Percentiles rank a stretch among this genome's conserved stretches.
Evolutionary conservation across 2,888 invertebrate species (phyloP).

Genomic region (Drosophila prolongata): DNA sequence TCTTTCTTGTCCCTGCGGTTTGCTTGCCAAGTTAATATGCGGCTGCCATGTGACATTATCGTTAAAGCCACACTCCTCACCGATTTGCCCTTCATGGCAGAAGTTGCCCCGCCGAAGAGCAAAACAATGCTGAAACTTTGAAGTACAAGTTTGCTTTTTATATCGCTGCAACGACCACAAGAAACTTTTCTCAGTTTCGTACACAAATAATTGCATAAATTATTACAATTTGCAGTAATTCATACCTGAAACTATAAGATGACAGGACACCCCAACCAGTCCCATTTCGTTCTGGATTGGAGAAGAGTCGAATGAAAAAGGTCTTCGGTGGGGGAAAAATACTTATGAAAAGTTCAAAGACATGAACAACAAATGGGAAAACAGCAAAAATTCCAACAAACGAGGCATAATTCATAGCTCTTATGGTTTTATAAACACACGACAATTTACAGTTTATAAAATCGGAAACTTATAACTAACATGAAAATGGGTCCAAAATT

Average conservation of each 20-base stretch:
- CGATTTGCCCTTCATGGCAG: background rate
- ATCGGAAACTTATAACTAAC: background rate
- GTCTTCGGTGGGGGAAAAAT: background rate
- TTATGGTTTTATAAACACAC: background rate
- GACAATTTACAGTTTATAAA: background rate
- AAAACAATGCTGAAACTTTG: conserved; percentile 21
- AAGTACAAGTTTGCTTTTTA: conserved; percentile 40
- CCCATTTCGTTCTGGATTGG: background rate
- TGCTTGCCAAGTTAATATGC: conserved; percentile 57
- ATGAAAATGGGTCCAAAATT: too few relatives aligned
- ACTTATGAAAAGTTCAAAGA: background rate
- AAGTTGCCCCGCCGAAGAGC: conserved; percentile 3
- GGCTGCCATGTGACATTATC: conserved; percentile 62
- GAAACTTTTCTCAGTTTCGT: conserved; percentile 30
- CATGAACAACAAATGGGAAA: conserved; percentile 4
- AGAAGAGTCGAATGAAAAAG: background rate
- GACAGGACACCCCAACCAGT: conserved; percentile 14
- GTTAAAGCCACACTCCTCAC: conserved; percentile 3
- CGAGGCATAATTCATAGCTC: conserved; percentile 18
- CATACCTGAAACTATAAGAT: conserved; percentile 37
- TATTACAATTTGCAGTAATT: conserved; percentile 41
- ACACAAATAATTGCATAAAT: conserved; percentile 43
- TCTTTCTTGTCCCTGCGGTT: conserved; percentile 44
- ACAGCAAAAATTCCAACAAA: background rate
- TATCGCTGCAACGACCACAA: conserved; percentile 25